Evolutionary conservation across 92 coral and sea anemone genomes (phyloP), one percentile per base, ranked within the genome.

Genomic region (Bergia sp.): DNA sequence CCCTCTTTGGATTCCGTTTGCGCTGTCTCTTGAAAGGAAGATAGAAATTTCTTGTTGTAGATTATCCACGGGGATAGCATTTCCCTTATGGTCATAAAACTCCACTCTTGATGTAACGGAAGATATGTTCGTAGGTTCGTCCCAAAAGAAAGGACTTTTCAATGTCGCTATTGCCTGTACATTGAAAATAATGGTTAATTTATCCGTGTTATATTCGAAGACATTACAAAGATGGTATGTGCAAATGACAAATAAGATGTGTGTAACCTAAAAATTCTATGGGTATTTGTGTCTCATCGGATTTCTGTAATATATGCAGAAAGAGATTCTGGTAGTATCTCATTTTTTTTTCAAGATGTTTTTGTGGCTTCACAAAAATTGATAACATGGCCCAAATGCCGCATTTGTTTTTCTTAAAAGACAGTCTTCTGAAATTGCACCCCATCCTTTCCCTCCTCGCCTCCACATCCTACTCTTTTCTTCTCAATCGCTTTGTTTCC

Each of bases 91-190:
- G 66, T 84, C 87, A 9, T 71, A 84, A 37, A 84, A 8, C 41
- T 84, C 87, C 44, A 37, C 7, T 79, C 79, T 84, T 37, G 87
- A 84, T 4, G 87, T 84, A 44, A 57, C 87, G 0, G 87, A 84
- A 45, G 87, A 69, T 36, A 84, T 8, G 38, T 12, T 43, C 36
- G 44, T 16, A 0, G 45, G n/a, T 84, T 84, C 21, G 44, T 71
- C 87, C 87, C 87, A 84, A 36, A 84, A 84, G 77, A 84, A 84
- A 37, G 87, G 87, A 3, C 12, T 84, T 7, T 84, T 50, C 13
- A 53, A 23, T 1, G 87, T 84, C 37, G 87, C 29, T 84, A 84
- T 71, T 71, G 79, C 87, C 87, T 84, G 79, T 36, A 44, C 43
- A 18, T 13, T n/a, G 12, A 37, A 44, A 58, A 61, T 11, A 61